Evolutionary conservation across 1,140 invertebrate species (phyloP).

Genomic region (Plutomurus gul): DNA sequence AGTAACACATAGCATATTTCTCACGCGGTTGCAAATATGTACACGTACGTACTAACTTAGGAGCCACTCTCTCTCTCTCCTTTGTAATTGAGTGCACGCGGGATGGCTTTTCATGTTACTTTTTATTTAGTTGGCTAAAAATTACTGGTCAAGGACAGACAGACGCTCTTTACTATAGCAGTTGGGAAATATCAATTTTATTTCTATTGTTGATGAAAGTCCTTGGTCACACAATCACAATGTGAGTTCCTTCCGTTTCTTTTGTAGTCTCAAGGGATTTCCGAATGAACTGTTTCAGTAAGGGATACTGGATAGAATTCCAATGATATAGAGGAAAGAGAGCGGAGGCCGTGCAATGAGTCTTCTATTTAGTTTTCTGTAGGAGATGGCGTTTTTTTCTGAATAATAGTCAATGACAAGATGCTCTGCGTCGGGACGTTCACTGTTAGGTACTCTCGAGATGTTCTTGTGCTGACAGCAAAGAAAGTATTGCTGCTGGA

Average conservation of each 20-base stretch:
- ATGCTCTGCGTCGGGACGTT: neutral
- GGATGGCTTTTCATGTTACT: no score
- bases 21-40: no score
- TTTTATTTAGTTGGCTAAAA: neutral
- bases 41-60: no score
- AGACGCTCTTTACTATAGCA: no score
- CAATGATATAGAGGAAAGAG: no score
- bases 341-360: no score
- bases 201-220: neutral
- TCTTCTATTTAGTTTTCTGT: no score
- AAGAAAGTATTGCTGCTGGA: neutral
- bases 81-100: no score
- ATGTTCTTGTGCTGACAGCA: constrained; percentile 9
- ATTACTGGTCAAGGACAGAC: constrained; percentile 12
- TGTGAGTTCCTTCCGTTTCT: constrained; percentile 4
- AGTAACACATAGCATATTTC: neutral
- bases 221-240: constrained; percentile 14
- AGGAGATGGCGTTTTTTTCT: no score
- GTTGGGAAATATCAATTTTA: neutral
- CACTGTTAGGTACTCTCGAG: neutral
- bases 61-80: no score
- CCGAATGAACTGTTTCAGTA: neutral
- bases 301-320: no score
- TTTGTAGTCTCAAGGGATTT: neutral
- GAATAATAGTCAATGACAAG: neutral